Base-by-base conservation (phyloP, 2,113 vertebrate species). In the Oreocharis arfaki region DNA sequence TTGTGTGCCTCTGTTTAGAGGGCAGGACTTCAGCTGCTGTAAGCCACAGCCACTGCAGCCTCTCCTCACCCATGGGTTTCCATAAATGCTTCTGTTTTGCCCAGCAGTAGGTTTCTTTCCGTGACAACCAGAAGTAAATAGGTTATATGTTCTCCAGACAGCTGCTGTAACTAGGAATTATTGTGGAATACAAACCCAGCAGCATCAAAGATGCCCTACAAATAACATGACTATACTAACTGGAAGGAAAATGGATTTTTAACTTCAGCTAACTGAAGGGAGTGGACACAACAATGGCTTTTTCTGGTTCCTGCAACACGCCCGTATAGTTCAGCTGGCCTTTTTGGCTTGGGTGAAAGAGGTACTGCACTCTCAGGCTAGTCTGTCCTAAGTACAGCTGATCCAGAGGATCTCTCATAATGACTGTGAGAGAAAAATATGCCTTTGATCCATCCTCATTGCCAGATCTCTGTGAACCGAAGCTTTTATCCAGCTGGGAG, bases 41-140 rank as follows among this genome's bases (percentile, higher is more conserved):
- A 52, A 77, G 50, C 7, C 76, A n/a, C n/a, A n/a, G n/a, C n/a
- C n/a, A n/a, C 56, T 4, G 1, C 7, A 2, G 74, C 23, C 37
- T 79, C 46, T 84, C 22, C 65, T 95, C 28, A 49, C 41, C 32
- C n/a, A 10, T 35, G 63, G 26, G 46, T 85, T 91, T 89, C 59
- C 71, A 65, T 57, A 93, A 83, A 61, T 35, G 46, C 42, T 74
- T 79, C 93, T 94, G 50, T 23, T 93, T 90, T 93, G 61, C 47
- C 70, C 50, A 46, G 77, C 50, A 77, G 71, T 65, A 42, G 39
- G 65, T 80, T 90, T 86, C 71, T 90, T 83, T 65, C 81, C 2
- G 0, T 79, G 87, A 89, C 91, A 94, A 67, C 59, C 47, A 90
- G 84, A 92, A 94, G 46, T 85, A 93, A 95, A 93, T 64, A 57